A percentile compares a stretch with the other conserved stretches of the same genome.
Conservation (phyloP, 2,113 vertebrate species). For the Bagarius yarrelli region DNA sequence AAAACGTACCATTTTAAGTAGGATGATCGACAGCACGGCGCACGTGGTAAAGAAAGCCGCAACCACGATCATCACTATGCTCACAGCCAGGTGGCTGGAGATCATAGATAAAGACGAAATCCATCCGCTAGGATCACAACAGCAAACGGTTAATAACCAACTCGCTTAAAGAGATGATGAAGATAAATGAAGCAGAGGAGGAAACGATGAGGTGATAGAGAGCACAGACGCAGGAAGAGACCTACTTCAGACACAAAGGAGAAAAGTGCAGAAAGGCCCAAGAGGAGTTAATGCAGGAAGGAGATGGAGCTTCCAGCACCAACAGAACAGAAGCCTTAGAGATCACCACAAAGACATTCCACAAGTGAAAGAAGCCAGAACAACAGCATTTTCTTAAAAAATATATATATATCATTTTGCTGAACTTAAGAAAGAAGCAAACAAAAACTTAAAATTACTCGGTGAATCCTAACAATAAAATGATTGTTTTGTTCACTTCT, state of each 20-base stretch:
- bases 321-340: slow-evolving; percentile 43
- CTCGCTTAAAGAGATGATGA: neutral
- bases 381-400: neutral
- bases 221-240: neutral
- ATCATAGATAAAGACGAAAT: slow-evolving; percentile 73
- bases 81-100: slow-evolving; percentile 63
- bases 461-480: too few relatives aligned
- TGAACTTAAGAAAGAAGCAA: too few relatives aligned
- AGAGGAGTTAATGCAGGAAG: slow-evolving; percentile 39
- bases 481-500: too few relatives aligned
- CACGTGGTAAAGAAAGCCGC: slow-evolving; percentile 87
- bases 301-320: slow-evolving; percentile 22
- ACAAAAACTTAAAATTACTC: too few relatives aligned
- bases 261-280: slow-evolving; percentile 32
- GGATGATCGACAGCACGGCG: slow-evolving; percentile 76
- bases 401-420: too few relatives aligned
- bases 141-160: neutral
- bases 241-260: slow-evolving; percentile 35
- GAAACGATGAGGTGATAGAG: slow-evolving; percentile 1
- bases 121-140: slow-evolving; percentile 79
- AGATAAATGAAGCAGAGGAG: neutral
- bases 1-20: slow-evolving; percentile 88
- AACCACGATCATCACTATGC: slow-evolving; percentile 87
- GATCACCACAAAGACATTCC: slow-evolving; percentile 55
- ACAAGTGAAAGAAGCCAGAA: slow-evolving; percentile 44